Base-by-base conservation (phyloP, 1,140 invertebrate species). In the Drosophila miranda region DNA sequence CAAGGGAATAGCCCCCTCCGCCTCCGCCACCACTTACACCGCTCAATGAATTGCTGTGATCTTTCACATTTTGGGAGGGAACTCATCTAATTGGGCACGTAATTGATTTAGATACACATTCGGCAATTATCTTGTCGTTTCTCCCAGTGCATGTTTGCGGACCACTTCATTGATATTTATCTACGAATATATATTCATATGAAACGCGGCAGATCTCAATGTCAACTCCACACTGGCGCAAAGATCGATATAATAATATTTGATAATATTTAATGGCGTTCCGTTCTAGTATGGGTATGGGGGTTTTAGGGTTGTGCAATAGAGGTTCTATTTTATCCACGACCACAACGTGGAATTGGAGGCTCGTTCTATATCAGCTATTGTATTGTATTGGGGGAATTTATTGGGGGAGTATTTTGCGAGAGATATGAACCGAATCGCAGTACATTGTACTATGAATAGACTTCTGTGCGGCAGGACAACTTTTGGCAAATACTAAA, bases 101-200 rank as follows among this genome's bases (percentile, higher is more conserved):
- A 79, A 71, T 71, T 75, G 63, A 54, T n/a, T 21, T 49, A 6
- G 7, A 30, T 38, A 16, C 34, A 11, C 28, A 1, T 30, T 21
- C 11, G 14, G 8, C 6, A 46, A n/a, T 13, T n/a, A n/a, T 13
- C 2, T 8, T 13, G 5, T 53, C 28, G n/a, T 42, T 46, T 74
- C 38, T 45, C 28, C 6, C 78, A 76, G 72, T 81, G 77, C 38
- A 42, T 9, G 19, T 21, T 41, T 46, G 38, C 43, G 8, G n/a
- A 11, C 0, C 16, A 3, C 13, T 38, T 38, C 11, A 38, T 44
- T 19, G 16, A 11, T 2, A 16, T 21, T 48, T 71, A 71, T 61
- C 48, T 71, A 30, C 42, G 2, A 26, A 55, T 30, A 30, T 30
- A 30, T 8, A 8, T 8, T 0, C 7, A 30, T 42, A 42, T 6